A percentile compares a stretch with the other conserved stretches of the same genome.
phyloP scores from a whole-genome alignment of 2,113 vertebrate species.

The Corythornis cristatus region DNA sequence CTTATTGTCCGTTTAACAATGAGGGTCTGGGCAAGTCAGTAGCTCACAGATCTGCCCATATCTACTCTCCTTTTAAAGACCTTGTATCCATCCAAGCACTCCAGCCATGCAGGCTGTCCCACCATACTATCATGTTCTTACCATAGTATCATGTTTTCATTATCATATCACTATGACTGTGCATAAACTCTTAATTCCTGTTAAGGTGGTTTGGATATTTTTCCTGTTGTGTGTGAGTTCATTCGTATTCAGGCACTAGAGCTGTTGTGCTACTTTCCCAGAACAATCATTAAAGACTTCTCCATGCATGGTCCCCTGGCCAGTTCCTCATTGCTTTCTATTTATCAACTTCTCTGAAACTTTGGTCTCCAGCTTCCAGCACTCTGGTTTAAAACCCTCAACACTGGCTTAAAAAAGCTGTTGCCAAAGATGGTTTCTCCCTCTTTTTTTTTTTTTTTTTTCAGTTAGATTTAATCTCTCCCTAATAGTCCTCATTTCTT shows the following conservation, averaged over 20 bases:
- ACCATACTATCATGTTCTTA: not conserved
- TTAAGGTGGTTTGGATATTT: not conserved
- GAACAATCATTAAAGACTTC: not conserved
- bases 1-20: not conserved
- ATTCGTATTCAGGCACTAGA: not conserved
- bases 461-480: not conserved
- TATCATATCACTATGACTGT: not conserved
- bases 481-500: not conserved
- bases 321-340: not conserved
- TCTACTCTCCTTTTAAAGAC: not conserved
- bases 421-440: not conserved
- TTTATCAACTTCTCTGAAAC: not conserved
- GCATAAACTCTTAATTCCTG: not conserved
- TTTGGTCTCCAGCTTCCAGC: not conserved
- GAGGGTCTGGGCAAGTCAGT: not conserved
- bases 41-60: not conserved
- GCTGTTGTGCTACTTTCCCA: not conserved
- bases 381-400: not conserved
- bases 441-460: not conserved
- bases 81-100: not conserved
- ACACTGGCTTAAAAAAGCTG: not conserved
- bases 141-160: not conserved
- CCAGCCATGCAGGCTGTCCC: not conserved
- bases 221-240: not conserved
- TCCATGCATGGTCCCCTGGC: not conserved